phyloP scores from a whole-genome alignment of 2,113 vertebrate species.

The Dipodomys ordii region DNA sequence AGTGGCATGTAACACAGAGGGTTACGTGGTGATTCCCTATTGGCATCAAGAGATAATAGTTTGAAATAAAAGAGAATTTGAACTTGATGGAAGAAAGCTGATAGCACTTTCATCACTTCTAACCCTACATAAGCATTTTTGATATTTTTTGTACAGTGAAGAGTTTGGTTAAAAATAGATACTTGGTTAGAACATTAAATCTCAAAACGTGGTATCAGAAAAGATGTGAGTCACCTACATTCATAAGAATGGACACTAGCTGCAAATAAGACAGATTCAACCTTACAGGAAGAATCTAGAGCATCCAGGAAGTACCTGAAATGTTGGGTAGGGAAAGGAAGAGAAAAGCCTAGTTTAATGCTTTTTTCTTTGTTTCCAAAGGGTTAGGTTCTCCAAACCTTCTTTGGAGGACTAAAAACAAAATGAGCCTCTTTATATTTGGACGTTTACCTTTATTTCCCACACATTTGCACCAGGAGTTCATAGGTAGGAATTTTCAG shows the following conservation, averaged over 20 bases:
- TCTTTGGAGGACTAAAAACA: neutral
- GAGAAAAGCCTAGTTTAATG: neutral
- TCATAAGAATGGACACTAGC: neutral
- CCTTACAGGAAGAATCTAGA: neutral
- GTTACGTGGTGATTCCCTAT: neutral
- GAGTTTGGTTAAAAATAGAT: constrained; percentile 10
- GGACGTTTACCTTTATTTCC: neutral
- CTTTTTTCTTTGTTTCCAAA: neutral
- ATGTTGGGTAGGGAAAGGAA: neutral
- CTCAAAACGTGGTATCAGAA: neutral
- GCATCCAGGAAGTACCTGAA: neutral
- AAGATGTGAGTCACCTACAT: neutral
- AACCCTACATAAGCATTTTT: neutral
- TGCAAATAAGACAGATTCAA: neutral
- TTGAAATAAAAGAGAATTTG: constrained; percentile 48
- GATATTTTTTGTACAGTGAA: constrained; percentile 12
- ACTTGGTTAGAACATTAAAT: neutral
- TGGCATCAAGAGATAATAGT: neutral
- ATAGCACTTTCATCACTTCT: neutral
- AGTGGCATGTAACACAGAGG: neutral
- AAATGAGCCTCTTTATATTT: neutral
- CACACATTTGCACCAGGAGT: neutral
- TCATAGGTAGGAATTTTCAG: constrained; percentile 6
- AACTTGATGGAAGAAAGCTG: neutral
- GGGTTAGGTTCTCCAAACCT: neutral